Evolutionary conservation across 2,888 invertebrate species (phyloP).

Genomic region (Sthenelais limicola): DNA sequence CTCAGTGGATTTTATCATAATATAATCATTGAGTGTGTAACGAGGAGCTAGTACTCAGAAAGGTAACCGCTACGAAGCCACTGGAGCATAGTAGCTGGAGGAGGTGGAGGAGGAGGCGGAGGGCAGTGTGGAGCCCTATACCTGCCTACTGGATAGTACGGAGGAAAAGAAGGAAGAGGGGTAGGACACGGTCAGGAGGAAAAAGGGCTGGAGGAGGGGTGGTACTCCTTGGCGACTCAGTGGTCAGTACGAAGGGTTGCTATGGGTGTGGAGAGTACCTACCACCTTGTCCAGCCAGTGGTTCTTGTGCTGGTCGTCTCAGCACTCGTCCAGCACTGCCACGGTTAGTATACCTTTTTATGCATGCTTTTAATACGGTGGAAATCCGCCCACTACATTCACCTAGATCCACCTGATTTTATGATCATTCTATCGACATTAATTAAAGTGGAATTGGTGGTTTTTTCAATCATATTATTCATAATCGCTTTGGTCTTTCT

Average conservation of each 20-base stretch:
- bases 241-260: constrained; percentile 27
- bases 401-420: too few species aligned
- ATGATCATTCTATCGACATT: too few species aligned
- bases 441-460: too few species aligned
- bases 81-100: not conserved
- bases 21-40: too few species aligned
- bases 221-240: not conserved
- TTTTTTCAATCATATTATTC: too few species aligned
- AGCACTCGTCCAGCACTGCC: constrained; percentile 13
- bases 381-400: too few species aligned
- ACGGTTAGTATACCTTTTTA: constrained; percentile 16
- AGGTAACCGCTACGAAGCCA: not conserved
- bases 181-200: too few species aligned
- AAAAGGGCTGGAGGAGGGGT: constrained; percentile 32
- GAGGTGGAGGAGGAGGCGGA: not conserved
- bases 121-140: not conserved
- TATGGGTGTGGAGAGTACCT: constrained; percentile 39
- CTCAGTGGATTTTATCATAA: too few species aligned
- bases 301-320: constrained; percentile 20
- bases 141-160: constrained; percentile 11
- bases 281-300: constrained; percentile 37
- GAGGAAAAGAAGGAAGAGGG: not conserved
- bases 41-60: too few species aligned
- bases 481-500: too few species aligned
- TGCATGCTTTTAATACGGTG: not conserved